A percentile compares a stretch with the other conserved stretches of the same genome.
phyloP scores from a whole-genome alignment of 1,140 invertebrate species.

The Episyrphus balteatus region DNA sequence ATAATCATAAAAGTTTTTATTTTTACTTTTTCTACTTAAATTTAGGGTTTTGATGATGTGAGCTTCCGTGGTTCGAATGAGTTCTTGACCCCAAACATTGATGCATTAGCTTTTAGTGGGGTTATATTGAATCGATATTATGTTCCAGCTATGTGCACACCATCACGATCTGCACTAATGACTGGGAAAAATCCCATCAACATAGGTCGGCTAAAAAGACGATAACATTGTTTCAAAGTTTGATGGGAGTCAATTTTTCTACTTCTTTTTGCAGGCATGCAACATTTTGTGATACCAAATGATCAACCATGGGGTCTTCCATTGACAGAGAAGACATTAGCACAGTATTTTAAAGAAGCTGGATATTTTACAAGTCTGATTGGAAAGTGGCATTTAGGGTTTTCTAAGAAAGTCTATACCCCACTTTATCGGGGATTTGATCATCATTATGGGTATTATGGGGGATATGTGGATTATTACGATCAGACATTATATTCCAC shows the following conservation, averaged over 20 bases:
- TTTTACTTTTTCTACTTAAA: constrained; percentile 2
- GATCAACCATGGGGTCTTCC: constrained; percentile 64
- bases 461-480: constrained; percentile 74
- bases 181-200: constrained; percentile 78
- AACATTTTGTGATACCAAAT: constrained; percentile 63
- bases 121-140: constrained; percentile 68
- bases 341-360: constrained; percentile 58
- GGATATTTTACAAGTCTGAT: constrained; percentile 74
- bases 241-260: neutral
- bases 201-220: constrained; percentile 41
- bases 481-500: constrained; percentile 50
- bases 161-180: constrained; percentile 64
- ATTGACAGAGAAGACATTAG: constrained; percentile 58
- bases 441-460: constrained; percentile 69
- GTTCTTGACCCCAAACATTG: constrained; percentile 75
- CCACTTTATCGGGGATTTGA: constrained; percentile 72
- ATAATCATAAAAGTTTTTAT: neutral
- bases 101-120: constrained; percentile 65
- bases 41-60: constrained; percentile 86
- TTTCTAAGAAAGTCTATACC: constrained; percentile 54
- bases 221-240: neutral
- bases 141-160: constrained; percentile 62
- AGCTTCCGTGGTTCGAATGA: constrained; percentile 80
- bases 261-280: constrained; percentile 54
- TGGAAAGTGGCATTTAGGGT: constrained; percentile 85